Evolutionary conservation across 2,113 vertebrate genomes (phyloP).

Genomic region (Salvator merianae): DNA sequence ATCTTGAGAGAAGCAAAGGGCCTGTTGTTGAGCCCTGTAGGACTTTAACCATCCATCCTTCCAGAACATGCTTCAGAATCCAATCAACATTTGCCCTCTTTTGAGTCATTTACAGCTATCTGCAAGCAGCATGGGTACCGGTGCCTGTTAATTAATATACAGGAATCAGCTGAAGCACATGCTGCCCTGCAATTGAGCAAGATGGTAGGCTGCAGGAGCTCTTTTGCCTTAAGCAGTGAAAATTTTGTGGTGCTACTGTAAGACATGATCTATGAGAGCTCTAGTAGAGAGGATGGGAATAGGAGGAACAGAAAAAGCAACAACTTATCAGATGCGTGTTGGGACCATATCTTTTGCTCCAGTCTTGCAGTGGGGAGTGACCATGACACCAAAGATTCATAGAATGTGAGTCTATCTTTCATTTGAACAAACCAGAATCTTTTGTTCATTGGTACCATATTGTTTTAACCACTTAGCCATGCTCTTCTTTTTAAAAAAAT

Average conservation of each 20-base stretch:
- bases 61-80: constrained; percentile 26
- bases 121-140: neutral
- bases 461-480: too few relatives aligned
- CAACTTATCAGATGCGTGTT: neutral
- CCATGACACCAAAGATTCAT: too few relatives aligned
- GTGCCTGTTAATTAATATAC: constrained; percentile 18
- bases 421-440: too few relatives aligned
- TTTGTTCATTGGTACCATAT: too few relatives aligned
- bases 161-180: neutral
- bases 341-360: too few relatives aligned
- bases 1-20: constrained; percentile 44
- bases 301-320: neutral
- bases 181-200: neutral
- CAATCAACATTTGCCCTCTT: constrained; percentile 1
- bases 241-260: neutral
- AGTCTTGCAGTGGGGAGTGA: too few relatives aligned
- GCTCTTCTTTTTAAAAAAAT: too few relatives aligned
- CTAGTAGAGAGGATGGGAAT: accelerated
- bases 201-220: neutral
- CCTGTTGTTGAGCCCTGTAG: constrained; percentile 14
- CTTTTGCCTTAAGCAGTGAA: neutral
- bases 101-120: neutral
- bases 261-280: neutral
- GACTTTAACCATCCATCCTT: constrained; percentile 41
- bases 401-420: too few relatives aligned